Base-by-base conservation (phyloP, 1,140 invertebrate species). In the Catajapyx aquilonaris region DNA sequence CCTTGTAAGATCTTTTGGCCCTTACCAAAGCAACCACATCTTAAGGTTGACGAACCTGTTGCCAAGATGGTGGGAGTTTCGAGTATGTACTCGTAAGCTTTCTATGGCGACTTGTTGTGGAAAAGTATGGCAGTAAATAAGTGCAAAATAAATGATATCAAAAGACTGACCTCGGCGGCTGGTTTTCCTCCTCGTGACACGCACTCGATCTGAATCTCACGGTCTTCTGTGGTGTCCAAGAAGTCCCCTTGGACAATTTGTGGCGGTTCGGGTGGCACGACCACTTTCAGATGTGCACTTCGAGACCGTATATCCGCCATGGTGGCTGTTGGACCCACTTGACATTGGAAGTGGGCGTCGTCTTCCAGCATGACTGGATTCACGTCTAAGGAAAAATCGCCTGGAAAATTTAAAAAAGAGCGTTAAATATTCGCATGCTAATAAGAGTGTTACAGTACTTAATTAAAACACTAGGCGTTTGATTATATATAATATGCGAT, bases 311-410 rank as follows among this genome's bases (percentile, higher is more conserved):
- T 76, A 31, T 74, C 78, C 10, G 73, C 69, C 47, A 80, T 68
- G 42, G 73, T 73, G 55, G 53, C 57, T 42, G 71, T 66, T 38
- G 73, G 71, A 51, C 63, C 61, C 13, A 87, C 84, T 62, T 90
- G 85, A 55, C 86, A 93, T 57, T 88, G 80, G 55, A 86, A 93
- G 46, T 70, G 68, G 10, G 80, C 85, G 46, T 93, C 85, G 53
- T 93, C 86, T 48, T 88, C 83, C 44, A 93, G 59, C 50, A 77
- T 76, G 17, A 88, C 78, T 1, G 84, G 81, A 49, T 72, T 71
- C 43, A 93, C 87, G 52, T 85, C 78, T 51, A 86, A 55, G 2
- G 77, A 81, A 57, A 74, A 86, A 56, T 87, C 81, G 47, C 81
- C 81, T 81, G 64, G 4, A 68, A 68, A 53, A 30, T 3, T 10